phyloP scores from a whole-genome alignment of 2,113 vertebrate genomes.

The Coptodon rendalli region DNA sequence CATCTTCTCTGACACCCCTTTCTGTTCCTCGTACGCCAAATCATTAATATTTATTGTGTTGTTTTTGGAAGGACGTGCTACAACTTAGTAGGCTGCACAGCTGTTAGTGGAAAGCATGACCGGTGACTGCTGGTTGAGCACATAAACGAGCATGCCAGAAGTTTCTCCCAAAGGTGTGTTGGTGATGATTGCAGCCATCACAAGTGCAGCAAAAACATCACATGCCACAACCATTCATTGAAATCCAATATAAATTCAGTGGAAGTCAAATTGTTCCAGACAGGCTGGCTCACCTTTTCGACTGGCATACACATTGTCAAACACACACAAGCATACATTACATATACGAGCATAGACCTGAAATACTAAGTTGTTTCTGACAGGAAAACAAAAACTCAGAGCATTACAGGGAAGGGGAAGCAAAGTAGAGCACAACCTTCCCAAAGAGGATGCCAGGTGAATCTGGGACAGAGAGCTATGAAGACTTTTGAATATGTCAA shows the following conservation, averaged over 20 bases:
- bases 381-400: conserved; percentile 34
- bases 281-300: background rate
- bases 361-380: background rate
- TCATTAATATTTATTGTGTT: background rate
- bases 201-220: background rate
- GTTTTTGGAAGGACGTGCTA: background rate
- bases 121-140: background rate
- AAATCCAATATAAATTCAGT: background rate
- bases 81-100: background rate
- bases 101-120: background rate
- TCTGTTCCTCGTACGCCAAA: background rate
- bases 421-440: conserved; percentile 13
- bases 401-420: background rate
- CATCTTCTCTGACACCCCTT: background rate
- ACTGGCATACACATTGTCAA: background rate
- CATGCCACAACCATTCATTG: background rate
- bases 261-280: background rate
- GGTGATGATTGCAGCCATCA: background rate
- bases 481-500: background rate
- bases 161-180: background rate
- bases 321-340: background rate
- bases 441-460: conserved; percentile 5
- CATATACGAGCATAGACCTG: background rate
- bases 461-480: conserved; percentile 35
- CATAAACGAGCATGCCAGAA: background rate